Evolutionary conservation across 1,140 invertebrate genomes (phyloP).

Genomic region (Temnothorax longispinosus): DNA sequence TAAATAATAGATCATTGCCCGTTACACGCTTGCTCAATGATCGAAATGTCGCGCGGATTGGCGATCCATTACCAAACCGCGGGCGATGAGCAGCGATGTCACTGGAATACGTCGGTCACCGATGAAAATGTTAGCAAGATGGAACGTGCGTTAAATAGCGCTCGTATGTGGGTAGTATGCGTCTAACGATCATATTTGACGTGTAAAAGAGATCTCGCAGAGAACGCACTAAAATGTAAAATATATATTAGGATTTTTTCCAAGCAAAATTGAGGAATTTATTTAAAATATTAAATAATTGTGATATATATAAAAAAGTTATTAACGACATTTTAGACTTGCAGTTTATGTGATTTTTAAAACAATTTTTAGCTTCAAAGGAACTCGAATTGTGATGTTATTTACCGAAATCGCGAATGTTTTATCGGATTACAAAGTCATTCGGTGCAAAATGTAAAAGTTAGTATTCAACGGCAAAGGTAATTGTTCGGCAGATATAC

Average conservation of each 20-base stretch:
- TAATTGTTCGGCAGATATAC: not conserved
- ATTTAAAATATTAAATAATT: not conserved
- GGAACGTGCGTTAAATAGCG: slow-evolving; percentile 41
- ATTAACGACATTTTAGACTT: not conserved
- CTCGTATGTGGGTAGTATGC: not conserved
- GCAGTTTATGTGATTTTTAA: not conserved
- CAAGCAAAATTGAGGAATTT: not conserved
- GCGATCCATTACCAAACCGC: slow-evolving; percentile 61
- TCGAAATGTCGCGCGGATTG: slow-evolving; percentile 59
- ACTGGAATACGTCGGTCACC: slow-evolving; percentile 49
- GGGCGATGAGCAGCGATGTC: slow-evolving; percentile 46
- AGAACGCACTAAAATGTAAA: no score
- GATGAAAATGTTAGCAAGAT: slow-evolving; percentile 58
- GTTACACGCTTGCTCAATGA: slow-evolving; percentile 54
- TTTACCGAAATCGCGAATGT: not conserved
- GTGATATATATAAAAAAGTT: not conserved
- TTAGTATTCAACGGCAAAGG: not conserved
- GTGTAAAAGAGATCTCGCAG: not conserved
- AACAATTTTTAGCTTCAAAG: not conserved
- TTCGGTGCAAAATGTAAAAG: not conserved
- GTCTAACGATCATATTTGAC: not conserved
- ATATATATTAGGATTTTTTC: not conserved
- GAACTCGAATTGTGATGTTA: not conserved
- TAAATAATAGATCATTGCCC: slow-evolving; percentile 56
- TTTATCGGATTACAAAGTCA: not conserved